Evolutionary conservation across 2,113 vertebrate species (phyloP).

Genomic region (Planiliza haematocheilus): DNA sequence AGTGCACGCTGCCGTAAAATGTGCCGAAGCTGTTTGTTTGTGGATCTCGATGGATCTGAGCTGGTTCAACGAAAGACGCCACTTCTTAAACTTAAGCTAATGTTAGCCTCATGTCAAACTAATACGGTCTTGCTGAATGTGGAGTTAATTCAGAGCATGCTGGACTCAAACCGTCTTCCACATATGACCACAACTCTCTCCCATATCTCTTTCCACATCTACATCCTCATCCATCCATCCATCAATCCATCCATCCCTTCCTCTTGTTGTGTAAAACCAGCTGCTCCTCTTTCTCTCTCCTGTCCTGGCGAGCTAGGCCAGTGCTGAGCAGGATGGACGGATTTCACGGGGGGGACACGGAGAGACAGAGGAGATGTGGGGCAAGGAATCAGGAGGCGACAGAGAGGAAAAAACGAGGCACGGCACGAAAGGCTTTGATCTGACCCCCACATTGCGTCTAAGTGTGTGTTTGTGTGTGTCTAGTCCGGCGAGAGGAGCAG

Average conservation of each 20-base stretch:
- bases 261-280: slow-evolving; percentile 53
- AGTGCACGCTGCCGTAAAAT: no score
- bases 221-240: slow-evolving; percentile 16
- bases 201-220: slow-evolving; percentile 36
- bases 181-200: slow-evolving; percentile 32
- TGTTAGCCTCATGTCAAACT: no score
- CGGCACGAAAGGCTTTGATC: slow-evolving; percentile 69
- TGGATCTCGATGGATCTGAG: no score
- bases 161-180: slow-evolving; percentile 10
- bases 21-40: no score
- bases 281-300: slow-evolving; percentile 56
- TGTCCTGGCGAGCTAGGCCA: slow-evolving; percentile 47
- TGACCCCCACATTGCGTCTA: slow-evolving; percentile 40
- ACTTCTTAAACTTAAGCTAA: no score
- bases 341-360: slow-evolving; percentile 52
- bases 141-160: no score
- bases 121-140: no score
- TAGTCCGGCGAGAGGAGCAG: slow-evolving; percentile 42
- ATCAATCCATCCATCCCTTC: slow-evolving; percentile 42
- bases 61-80: no score
- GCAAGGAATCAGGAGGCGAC: not conserved
- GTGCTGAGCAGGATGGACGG: no score
- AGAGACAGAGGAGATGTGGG: not conserved
- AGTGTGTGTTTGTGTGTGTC: slow-evolving; percentile 54
- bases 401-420: not conserved